Evolutionary conservation across 2,888 invertebrate genomes (phyloP).

Genomic region (Drosophila crucigera): DNA sequence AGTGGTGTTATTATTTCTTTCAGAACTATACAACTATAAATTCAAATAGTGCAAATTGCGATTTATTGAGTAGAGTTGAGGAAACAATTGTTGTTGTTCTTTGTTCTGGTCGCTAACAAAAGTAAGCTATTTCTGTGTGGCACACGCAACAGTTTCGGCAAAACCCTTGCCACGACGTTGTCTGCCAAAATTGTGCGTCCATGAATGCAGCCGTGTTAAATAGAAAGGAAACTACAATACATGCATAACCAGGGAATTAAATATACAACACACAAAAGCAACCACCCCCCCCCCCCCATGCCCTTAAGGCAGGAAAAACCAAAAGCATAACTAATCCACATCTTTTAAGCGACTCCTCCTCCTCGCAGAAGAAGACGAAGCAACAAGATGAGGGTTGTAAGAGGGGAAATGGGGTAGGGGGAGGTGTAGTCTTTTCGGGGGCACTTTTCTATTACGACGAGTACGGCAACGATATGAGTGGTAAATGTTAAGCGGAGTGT

Average conservation of each 20-base stretch:
- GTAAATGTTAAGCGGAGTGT: constrained; percentile 74
- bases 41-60: background rate
- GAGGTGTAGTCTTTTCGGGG: background rate
- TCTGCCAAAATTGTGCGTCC: constrained; percentile 72
- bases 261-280: constrained; percentile 47
- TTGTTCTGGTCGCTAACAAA: constrained; percentile 38
- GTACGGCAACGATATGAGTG: constrained; percentile 61
- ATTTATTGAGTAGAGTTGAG: constrained; percentile 8
- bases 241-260: constrained; percentile 76
- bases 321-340: constrained; percentile 77
- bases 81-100: constrained; percentile 33
- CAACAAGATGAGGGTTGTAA: background rate
- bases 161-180: constrained; percentile 60
- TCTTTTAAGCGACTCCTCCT: constrained; percentile 47
- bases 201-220: constrained; percentile 70
- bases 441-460: constrained; percentile 58
- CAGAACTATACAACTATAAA: background rate
- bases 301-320: constrained; percentile 38
- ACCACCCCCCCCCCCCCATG: background rate
- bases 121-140: constrained; percentile 17
- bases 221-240: constrained; percentile 73
- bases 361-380: constrained; percentile 3
- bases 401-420: background rate
- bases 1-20: background rate
- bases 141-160: constrained; percentile 62